A percentile compares a stretch with the other conserved stretches of the same genome.
phyloP scores from a whole-genome alignment of 2,797 vertebrate genomes.

The Simalia tracyae region DNA sequence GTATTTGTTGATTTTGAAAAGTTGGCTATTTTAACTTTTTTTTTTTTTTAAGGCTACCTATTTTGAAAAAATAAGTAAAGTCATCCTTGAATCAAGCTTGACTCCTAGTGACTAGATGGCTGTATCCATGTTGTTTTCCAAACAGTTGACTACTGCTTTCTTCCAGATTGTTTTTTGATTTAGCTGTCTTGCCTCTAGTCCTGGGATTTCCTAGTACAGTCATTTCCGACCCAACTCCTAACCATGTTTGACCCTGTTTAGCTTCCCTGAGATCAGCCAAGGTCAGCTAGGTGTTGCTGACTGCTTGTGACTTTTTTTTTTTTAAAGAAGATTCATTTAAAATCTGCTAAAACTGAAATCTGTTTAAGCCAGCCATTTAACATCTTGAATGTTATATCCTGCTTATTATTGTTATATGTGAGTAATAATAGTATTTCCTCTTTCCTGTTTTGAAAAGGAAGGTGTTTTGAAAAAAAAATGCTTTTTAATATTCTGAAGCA shows the following conservation, averaged over 20 bases:
- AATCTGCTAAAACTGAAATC: not conserved
- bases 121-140: not conserved
- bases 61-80: not conserved
- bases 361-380: not conserved
- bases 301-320: not conserved
- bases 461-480: not conserved
- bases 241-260: not conserved
- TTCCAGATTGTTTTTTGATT: not conserved
- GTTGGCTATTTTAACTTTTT: not conserved
- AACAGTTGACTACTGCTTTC: not conserved
- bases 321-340: not conserved
- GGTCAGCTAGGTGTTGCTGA: not conserved
- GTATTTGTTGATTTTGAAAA: not conserved
- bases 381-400: not conserved
- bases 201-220: not conserved
- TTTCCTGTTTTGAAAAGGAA: not conserved
- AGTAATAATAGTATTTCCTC: not conserved
- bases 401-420: not conserved
- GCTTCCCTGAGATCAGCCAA: not conserved
- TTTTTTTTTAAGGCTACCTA: not conserved
- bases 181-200: too few species aligned
- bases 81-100: not conserved
- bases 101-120: not conserved
- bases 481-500: not conserved
- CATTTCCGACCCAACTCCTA: not conserved